Percentiles rank a stretch among this genome's conserved stretches.
Conservation (phyloP, 2,797 vertebrate species). For the Leontocebus nigricollis region DNA sequence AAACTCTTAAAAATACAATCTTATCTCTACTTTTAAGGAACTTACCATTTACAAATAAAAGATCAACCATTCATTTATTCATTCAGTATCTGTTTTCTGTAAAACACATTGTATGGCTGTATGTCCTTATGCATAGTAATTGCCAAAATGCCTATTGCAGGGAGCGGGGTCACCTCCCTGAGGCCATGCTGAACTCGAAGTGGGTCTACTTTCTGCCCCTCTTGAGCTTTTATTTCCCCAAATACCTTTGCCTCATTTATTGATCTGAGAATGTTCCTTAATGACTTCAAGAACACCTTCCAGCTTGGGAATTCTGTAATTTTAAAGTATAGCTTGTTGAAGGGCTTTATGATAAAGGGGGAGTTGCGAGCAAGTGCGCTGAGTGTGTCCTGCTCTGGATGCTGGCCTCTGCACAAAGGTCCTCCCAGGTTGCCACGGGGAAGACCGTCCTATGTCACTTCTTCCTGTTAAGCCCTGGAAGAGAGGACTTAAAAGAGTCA, state of each 20-base stretch:
- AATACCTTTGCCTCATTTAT: background rate
- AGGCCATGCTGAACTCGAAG: background rate
- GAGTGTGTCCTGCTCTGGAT: background rate
- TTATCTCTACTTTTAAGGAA: background rate
- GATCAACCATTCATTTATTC: background rate
- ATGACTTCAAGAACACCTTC: background rate
- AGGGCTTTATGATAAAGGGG: background rate
- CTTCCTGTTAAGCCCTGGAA: background rate
- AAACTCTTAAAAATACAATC: background rate
- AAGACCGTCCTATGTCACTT: background rate
- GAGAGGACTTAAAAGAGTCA: background rate
- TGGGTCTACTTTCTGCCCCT: background rate
- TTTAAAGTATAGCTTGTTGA: background rate
- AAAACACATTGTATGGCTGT: background rate
- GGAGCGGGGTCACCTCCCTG: background rate
- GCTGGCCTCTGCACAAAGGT: background rate
- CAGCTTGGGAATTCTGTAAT: background rate
- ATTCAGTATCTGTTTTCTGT: background rate
- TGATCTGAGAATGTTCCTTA: background rate
- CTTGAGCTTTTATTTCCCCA: background rate
- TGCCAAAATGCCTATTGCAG: no score
- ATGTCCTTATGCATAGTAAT: background rate
- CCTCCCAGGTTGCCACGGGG: background rate
- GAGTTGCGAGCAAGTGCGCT: background rate
- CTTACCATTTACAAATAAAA: background rate